Percentiles rank a stretch among this genome's conserved stretches.
Evolutionary conservation across 1,140 invertebrate species (phyloP).

Genomic region (Medauroidea extradentata): DNA sequence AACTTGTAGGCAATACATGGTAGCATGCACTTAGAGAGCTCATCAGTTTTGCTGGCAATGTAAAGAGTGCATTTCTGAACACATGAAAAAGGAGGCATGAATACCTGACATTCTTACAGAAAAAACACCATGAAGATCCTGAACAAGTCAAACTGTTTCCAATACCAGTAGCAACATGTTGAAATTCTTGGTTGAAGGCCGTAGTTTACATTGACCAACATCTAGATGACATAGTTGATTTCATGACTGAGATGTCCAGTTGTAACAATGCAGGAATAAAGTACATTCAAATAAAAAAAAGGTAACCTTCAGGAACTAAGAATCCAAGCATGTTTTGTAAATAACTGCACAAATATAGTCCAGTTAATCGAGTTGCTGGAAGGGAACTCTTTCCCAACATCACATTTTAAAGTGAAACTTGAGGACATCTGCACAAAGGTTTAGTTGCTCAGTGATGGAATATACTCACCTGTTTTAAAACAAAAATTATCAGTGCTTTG

Average conservation of each 20-base stretch:
- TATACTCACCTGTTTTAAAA: background rate
- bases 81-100: background rate
- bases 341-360: background rate
- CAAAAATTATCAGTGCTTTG: background rate
- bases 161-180: background rate
- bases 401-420: background rate
- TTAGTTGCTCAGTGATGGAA: background rate
- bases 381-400: background rate
- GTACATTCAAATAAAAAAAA: background rate
- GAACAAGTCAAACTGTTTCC: background rate
- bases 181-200: background rate
- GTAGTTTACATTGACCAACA: background rate
- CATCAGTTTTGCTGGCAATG: background rate
- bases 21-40: background rate
- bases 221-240: background rate
- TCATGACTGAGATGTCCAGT: background rate
- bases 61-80: background rate
- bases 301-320: background rate
- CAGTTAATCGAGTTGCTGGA: constrained; percentile 5
- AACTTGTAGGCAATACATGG: background rate
- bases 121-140: background rate
- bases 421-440: background rate
- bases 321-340: background rate
- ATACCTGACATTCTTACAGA: background rate
- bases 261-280: background rate